These are phyloP conservation scores for Danaus plexippus DNA, from an alignment of 1,140 invertebrate genomes.

Conservation along the genomic window DNA sequence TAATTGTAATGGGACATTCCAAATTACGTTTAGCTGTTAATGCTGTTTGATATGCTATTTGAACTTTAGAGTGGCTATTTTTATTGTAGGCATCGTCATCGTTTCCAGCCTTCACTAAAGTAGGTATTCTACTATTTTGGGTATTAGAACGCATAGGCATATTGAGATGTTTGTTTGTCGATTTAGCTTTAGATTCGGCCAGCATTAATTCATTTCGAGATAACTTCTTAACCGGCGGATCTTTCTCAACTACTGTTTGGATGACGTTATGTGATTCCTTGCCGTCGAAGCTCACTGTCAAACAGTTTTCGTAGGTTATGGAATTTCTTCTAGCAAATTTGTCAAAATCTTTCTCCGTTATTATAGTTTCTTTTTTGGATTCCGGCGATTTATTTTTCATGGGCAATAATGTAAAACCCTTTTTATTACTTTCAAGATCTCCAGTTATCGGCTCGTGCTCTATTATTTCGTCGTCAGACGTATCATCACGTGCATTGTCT, in stretches of 20 bases:
- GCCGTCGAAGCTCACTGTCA: conserved; percentile 54
- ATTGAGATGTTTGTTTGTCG: conserved; percentile 32
- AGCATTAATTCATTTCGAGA: conserved; percentile 43
- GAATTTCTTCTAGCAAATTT: conserved; percentile 67
- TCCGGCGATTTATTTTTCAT: conserved; percentile 29
- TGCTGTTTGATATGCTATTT: conserved; percentile 57
- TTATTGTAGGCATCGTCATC: conserved; percentile 41
- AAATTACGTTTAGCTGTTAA: conserved; percentile 52
- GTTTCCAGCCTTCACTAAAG: conserved; percentile 21
- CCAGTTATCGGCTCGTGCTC: conserved; percentile 59
- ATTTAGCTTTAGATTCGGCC: conserved; percentile 41
- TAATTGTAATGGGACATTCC: conserved; percentile 50
- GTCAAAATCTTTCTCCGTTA: conserved; percentile 67
- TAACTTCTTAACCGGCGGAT: conserved; percentile 37
- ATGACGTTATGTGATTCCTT: conserved; percentile 51
- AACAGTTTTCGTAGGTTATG: conserved; percentile 52
- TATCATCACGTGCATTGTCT: conserved; percentile 30
- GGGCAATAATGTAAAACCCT: conserved; percentile 23
- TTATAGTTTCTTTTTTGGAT: conserved; percentile 45
- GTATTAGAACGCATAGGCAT: conserved; percentile 25
- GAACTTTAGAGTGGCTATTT: conserved; percentile 58
- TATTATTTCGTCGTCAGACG: conserved; percentile 58
- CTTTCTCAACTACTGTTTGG: conserved; percentile 49
- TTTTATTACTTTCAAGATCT: conserved; percentile 40
- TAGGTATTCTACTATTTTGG: conserved; percentile 34